A percentile compares a stretch with the other conserved stretches of the same genome.
These are phyloP conservation scores for Oscheius sp. DNA, from an alignment of 2,888 invertebrate genomes.

Conservation along the genomic window DNA sequence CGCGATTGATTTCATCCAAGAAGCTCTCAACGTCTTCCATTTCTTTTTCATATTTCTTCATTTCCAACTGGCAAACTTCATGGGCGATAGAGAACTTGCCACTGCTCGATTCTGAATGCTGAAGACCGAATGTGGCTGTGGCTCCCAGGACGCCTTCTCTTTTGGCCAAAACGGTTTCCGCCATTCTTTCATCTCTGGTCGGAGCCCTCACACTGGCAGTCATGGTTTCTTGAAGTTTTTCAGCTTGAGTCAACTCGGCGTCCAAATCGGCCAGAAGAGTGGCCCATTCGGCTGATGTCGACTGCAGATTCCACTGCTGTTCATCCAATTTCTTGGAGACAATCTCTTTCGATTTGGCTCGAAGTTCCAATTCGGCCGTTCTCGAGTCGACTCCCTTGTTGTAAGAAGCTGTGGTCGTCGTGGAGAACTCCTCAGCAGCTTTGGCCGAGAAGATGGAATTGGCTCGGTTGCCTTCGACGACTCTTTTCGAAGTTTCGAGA, in stretches of 20 bases:
- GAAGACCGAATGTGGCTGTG: neutral
- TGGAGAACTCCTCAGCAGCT: conserved; percentile 22
- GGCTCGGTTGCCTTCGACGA: conserved; percentile 31
- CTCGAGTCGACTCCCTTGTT: conserved; percentile 26
- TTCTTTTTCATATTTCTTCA: conserved; percentile 38
- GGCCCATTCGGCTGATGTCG: conserved; percentile 55
- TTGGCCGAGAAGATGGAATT: conserved; percentile 19
- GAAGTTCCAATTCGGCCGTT: conserved; percentile 38
- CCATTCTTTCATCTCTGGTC: neutral
- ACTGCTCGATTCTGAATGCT: conserved; percentile 5
- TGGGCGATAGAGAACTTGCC: conserved; percentile 29
- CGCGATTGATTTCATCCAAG: conserved; percentile 49
- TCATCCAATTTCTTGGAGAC: conserved; percentile 46
- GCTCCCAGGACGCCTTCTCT: neutral
- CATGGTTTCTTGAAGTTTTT: conserved; percentile 48
- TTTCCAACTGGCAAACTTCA: conserved; percentile 31
- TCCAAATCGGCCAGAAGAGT: conserved; percentile 58
- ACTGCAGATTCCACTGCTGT: conserved; percentile 50
- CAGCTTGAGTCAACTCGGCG: conserved; percentile 49
- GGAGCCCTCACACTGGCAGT: conserved; percentile 40
- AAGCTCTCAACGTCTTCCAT: conserved; percentile 49
- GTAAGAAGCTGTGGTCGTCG: conserved; percentile 30
- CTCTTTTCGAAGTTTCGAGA: conserved; percentile 21
- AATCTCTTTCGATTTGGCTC: conserved; percentile 43
- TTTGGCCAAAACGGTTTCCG: neutral